Base-by-base conservation (phyloP, 2,797 vertebrate species). In the Thamnophis elegans region DNA sequence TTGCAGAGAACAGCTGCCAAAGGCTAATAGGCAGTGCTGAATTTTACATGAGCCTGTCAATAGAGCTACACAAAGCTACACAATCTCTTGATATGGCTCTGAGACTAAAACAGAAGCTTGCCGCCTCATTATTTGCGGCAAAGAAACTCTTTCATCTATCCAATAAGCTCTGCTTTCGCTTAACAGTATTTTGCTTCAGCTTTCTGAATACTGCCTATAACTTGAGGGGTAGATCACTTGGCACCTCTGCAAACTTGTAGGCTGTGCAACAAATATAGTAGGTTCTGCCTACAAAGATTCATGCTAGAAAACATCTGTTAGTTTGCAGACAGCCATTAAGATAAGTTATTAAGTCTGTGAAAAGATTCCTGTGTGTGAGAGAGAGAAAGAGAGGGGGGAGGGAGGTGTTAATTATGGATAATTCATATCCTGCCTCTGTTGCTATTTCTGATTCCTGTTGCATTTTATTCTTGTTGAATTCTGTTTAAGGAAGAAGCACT, bases 31-130 rank as follows among this genome's bases (percentile, higher is more conserved):
- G 92, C 90, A 94, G 95, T 92, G 47, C 94, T 97, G 96, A 97
- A 97, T 98, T 97, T 97, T 96, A 96, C 95, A 96, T 95, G 95
- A 97, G 94, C 73, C 94, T 96, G 96, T 96, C 95, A 91, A 91
- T 92, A 65, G 0, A 88, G 85, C 53, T 82, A 62, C 36, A 10
- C 26, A 86, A 91, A 1, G 1, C 73, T 68, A 92, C 90, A 89
- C 16, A 8, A 87, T 94, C 91, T 87, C 91, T 87, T 9, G 65
- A 68, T 0, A 22, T 91, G 93, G 92, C 92, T 95, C 88, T 32
- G 93, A 93, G 93, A 92, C 59, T 88, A 36, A 92, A 90, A 91
- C 68, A 90, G 68, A 73, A 85, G 93, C 56, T 91, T 87, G 87
- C 90, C 55, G 14, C 92, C 91, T 95, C 91, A 25, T 95, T 59